phyloP scores from a whole-genome alignment of 2,797 vertebrate species.

The Phoxinus dragarum region DNA sequence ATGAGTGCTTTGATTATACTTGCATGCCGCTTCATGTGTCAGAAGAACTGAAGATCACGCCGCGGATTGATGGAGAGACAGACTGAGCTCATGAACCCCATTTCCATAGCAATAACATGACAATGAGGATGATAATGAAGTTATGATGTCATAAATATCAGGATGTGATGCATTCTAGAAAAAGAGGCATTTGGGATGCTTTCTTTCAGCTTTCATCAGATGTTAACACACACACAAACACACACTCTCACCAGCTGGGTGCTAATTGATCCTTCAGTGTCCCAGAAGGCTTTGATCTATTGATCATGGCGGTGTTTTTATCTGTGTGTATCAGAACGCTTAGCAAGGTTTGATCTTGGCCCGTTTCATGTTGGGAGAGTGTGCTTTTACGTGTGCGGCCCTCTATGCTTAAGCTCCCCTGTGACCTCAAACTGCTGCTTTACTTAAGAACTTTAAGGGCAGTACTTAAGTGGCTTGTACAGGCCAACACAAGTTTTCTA shows the following conservation, averaged over 20 bases:
- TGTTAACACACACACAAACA: conserved; percentile 10
- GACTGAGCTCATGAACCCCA: conserved; percentile 2
- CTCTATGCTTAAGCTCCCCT: neutral
- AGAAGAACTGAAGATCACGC: conserved; percentile 25
- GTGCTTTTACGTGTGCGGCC: conserved; percentile 20
- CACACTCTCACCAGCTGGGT: conserved; percentile 43
- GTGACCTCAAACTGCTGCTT: conserved; percentile 10
- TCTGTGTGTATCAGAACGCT: conserved; percentile 55
- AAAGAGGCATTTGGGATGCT: conserved; percentile 13
- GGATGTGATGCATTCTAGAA: conserved; percentile 35
- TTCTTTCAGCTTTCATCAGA: conserved; percentile 38
- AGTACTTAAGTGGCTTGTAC: neutral
- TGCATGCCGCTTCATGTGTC: neutral
- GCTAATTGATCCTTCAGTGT: conserved; percentile 52
- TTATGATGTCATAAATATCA: conserved; percentile 45
- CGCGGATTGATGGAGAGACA: conserved; percentile 15
- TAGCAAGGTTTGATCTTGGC: conserved; percentile 51
- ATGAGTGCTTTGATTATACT: conserved; percentile 5
- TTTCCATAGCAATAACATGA: conserved; percentile 30
- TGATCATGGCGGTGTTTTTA: conserved; percentile 49
- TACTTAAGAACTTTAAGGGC: neutral
- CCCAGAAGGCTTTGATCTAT: conserved; percentile 53
- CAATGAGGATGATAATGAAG: conserved; percentile 19
- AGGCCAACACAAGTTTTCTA: neutral
- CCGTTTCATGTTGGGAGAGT: conserved; percentile 25